Percentiles rank a stretch among this genome's conserved stretches.
Conservation (phyloP, 2,797 vertebrate genomes). For the Pangasius sanitwongsei region DNA sequence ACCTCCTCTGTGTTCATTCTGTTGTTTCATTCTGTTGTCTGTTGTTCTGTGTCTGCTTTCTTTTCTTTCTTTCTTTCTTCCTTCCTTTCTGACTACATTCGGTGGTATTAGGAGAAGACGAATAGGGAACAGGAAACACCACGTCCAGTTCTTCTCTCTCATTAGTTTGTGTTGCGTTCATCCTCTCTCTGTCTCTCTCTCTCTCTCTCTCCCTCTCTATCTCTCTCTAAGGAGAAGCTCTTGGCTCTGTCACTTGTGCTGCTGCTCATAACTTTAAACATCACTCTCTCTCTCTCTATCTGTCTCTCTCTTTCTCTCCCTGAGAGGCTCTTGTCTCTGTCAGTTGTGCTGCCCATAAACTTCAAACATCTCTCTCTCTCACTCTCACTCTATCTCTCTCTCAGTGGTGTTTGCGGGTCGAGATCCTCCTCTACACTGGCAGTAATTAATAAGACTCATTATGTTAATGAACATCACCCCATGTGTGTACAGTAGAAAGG, state of each 20-base stretch:
- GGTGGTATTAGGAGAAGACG: neutral
- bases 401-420: conserved; percentile 68
- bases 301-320: conserved; percentile 19
- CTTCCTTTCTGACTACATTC: neutral
- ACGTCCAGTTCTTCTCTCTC: neutral
- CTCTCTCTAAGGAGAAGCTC: neutral
- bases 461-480: conserved; percentile 75
- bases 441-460: conserved; percentile 76
- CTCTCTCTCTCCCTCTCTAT: neutral
- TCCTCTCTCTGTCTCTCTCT: neutral
- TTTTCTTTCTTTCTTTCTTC: conserved; percentile 10
- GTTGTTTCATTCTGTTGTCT: no score
- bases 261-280: neutral
- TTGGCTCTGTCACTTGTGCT: neutral
- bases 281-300: neutral
- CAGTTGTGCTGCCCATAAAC: no score
- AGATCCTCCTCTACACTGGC: conserved; percentile 69
- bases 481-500: conserved; percentile 64
- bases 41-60: neutral
- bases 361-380: neutral
- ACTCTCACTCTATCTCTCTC: conserved; percentile 24
- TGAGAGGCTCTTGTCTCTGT: conserved; percentile 26
- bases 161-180: neutral
- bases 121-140: neutral
- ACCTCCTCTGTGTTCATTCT: neutral